phyloP scores from a whole-genome alignment of 2,797 vertebrate genomes.

The Onychomys arenicola region DNA sequence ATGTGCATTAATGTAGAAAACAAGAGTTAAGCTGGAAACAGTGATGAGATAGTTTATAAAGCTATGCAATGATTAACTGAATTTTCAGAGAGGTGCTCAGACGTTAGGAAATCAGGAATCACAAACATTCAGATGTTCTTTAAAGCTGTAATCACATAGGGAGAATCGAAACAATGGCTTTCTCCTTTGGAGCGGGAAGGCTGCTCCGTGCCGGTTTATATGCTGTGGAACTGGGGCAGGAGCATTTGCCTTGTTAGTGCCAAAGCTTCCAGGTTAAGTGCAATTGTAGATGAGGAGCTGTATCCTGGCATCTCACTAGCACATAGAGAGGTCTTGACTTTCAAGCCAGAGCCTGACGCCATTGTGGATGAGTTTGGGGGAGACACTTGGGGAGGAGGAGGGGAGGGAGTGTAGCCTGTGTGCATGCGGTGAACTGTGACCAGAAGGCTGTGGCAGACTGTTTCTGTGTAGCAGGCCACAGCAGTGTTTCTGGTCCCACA shows the following conservation, averaged over 20 bases:
- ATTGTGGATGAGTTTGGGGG: not conserved
- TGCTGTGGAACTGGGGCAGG: not conserved
- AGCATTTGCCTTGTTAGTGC: not conserved
- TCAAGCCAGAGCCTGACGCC: not conserved
- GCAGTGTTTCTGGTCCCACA: not conserved
- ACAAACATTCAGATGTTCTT: not conserved
- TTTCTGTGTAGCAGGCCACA: not conserved
- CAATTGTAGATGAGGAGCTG: not conserved
- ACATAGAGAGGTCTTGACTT: not conserved
- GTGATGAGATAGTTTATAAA: not conserved
- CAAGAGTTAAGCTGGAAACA: slow-evolving; percentile 12
- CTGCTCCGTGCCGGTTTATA: not conserved
- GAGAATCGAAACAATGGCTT: not conserved
- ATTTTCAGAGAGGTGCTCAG: not conserved
- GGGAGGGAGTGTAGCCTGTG: not conserved
- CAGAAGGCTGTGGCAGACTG: not conserved
- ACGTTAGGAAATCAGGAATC: not conserved
- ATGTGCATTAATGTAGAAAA: not conserved
- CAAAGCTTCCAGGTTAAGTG: slow-evolving; percentile 12
- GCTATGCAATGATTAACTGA: slow-evolving; percentile 4
- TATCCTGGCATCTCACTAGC: not conserved
- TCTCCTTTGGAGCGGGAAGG: not conserved
- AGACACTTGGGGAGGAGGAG: not conserved
- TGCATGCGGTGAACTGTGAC: not conserved
- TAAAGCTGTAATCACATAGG: not conserved